Evolutionary conservation across 2,797 vertebrate species (phyloP).

Genomic region (Moxostoma hubbsi): DNA sequence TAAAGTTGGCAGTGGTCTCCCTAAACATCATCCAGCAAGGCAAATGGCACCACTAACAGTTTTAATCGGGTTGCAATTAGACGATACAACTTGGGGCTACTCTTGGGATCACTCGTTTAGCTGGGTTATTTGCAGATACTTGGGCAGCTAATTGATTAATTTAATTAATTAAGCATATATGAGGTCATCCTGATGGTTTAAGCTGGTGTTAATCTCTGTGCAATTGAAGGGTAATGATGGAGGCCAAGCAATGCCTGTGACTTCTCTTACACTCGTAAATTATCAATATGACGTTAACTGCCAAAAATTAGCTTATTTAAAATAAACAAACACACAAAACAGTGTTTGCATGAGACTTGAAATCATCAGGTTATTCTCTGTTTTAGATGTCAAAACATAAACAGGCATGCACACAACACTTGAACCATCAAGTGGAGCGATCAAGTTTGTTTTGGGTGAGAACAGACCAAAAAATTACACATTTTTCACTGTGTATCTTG

Average conservation of each 20-base stretch:
- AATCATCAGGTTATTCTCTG: too few species aligned
- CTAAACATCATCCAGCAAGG: conserved; percentile 12
- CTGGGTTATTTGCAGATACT: conserved; percentile 34
- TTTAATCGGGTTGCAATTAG: conserved; percentile 13
- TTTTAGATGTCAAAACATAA: too few species aligned
- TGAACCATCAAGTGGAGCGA: too few species aligned
- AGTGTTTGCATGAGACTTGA: too few species aligned
- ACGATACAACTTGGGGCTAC: not conserved
- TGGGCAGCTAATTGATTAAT: conserved; percentile 67
- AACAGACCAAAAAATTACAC: too few species aligned
- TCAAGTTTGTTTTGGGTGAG: too few species aligned
- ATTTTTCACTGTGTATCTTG: too few species aligned
- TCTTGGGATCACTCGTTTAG: conserved; percentile 7
- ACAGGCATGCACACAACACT: too few species aligned
- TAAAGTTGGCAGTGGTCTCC: not conserved
- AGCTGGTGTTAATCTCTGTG: conserved; percentile 73
- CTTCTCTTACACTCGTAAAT: conserved; percentile 33
- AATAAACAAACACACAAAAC: not conserved
- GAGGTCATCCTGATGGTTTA: conserved; percentile 70
- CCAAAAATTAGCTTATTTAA: not conserved
- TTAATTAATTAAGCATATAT: conserved; percentile 70
- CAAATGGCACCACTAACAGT: not conserved
- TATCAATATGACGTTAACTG: conserved; percentile 3
- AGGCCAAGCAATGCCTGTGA: conserved; percentile 28
- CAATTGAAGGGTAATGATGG: conserved; percentile 64